These are phyloP conservation scores for Amphiduros pacificus DNA, from an alignment of 2,888 invertebrate species.

Conservation along the genomic window DNA sequence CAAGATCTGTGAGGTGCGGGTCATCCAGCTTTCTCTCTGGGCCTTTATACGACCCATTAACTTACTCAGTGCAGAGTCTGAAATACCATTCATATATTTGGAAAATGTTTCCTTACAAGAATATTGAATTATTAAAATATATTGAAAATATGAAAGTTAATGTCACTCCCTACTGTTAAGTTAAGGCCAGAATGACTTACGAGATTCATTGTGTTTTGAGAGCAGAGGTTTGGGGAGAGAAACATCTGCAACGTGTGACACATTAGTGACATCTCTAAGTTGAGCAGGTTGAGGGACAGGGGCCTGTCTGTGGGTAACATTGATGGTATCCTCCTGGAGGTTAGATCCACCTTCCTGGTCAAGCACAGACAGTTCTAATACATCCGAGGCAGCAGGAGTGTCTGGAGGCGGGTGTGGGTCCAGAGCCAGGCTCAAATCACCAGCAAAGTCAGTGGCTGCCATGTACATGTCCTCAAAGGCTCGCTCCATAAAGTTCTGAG, in stretches of 20 bases:
- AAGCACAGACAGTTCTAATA: slow-evolving; percentile 27
- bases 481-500: slow-evolving; percentile 51
- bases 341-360: no score
- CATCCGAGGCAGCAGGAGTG: slow-evolving; percentile 33
- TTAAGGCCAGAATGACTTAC: background rate
- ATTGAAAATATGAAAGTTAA: background rate
- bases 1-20: background rate
- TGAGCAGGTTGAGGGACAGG: no score
- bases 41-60: slow-evolving; percentile 10
- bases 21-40: slow-evolving; percentile 3
- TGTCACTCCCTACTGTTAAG: background rate
- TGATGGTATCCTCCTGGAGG: no score
- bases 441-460: slow-evolving; percentile 35
- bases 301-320: no score
- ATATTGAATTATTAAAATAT: no score
- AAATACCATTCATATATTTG: background rate
- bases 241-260: no score
- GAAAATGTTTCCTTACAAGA: no score
- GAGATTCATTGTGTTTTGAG: no score
- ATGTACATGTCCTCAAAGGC: slow-evolving; percentile 55
- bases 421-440: slow-evolving; percentile 44
- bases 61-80: slow-evolving; percentile 3
- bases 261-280: background rate
- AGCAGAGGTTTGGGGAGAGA: no score
- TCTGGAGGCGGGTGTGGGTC: slow-evolving; percentile 40